A percentile compares a stretch with the other conserved stretches of the same genome.
Evolutionary conservation across 2,113 vertebrate species (phyloP).

Genomic region (Uria aalge): DNA sequence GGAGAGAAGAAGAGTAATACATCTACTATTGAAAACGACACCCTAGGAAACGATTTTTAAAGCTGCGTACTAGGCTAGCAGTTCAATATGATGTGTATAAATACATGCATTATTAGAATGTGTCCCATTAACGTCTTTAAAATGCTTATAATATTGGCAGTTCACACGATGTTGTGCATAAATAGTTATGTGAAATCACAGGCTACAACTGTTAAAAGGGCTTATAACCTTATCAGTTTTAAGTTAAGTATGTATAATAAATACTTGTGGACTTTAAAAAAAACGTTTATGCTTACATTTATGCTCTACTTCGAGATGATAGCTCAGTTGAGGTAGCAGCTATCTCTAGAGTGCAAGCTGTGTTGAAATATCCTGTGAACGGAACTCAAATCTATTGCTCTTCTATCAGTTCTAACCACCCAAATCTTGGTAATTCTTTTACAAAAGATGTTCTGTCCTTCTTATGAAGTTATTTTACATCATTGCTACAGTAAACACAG

Average conservation of each 20-base stretch:
- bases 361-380: neutral
- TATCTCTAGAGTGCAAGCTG: neutral
- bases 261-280: neutral
- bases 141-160: neutral
- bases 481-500: neutral
- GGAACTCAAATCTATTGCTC: neutral
- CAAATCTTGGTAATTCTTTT: neutral
- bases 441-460: neutral
- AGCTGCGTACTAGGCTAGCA: neutral
- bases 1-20: neutral
- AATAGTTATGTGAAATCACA: slow-evolving; percentile 31
- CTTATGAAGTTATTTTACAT: neutral
- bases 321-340: neutral
- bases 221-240: neutral
- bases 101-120: slow-evolving; percentile 19
- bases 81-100: slow-evolving; percentile 11
- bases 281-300: neutral
- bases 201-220: neutral
- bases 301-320: neutral
- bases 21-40: neutral
- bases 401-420: neutral
- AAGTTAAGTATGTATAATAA: neutral
- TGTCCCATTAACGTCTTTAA: slow-evolving; percentile 11
- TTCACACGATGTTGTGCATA: neutral
- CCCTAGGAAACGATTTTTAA: neutral